Conservation (phyloP, 1,140 invertebrate species). For the Parapsyche elsis region DNA sequence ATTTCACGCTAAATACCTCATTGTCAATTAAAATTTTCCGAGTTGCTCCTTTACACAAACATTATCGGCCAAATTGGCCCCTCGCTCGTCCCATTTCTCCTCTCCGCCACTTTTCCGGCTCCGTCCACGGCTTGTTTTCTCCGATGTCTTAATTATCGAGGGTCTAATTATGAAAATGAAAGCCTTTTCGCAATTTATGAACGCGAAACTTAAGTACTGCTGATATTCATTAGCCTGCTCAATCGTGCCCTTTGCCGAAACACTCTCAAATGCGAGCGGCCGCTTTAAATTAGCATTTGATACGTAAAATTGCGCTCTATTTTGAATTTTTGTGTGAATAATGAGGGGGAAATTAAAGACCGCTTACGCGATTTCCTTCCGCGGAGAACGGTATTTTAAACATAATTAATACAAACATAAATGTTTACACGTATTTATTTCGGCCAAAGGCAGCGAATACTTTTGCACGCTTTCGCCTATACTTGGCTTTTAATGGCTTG, state of each 20-base stretch:
- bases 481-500: too few relatives aligned
- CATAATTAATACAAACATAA: too few relatives aligned
- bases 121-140: conserved; percentile 9
- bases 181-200: conserved; percentile 33
- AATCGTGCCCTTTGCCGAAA: conserved; percentile 14
- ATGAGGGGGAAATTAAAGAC: neutral
- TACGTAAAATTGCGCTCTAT: conserved; percentile 21
- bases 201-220: conserved; percentile 31
- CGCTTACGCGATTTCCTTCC: neutral
- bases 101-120: neutral
- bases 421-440: too few relatives aligned
- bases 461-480: too few relatives aligned
- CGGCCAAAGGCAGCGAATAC: too few relatives aligned
- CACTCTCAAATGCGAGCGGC: neutral
- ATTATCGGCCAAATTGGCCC: conserved; percentile 28
- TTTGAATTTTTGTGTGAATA: neutral
- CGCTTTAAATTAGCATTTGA: conserved; percentile 21
- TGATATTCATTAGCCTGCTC: conserved; percentile 29
- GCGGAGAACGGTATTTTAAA: neutral
- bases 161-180: conserved; percentile 33
- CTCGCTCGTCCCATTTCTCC: neutral
- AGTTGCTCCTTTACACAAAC: conserved; percentile 20
- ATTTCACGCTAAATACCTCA: conserved; percentile 31
- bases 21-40: conserved; percentile 24
- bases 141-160: conserved; percentile 30